These are phyloP conservation scores for Hesperia comma DNA, from an alignment of 2,888 invertebrate species.

Conservation along the genomic window DNA sequence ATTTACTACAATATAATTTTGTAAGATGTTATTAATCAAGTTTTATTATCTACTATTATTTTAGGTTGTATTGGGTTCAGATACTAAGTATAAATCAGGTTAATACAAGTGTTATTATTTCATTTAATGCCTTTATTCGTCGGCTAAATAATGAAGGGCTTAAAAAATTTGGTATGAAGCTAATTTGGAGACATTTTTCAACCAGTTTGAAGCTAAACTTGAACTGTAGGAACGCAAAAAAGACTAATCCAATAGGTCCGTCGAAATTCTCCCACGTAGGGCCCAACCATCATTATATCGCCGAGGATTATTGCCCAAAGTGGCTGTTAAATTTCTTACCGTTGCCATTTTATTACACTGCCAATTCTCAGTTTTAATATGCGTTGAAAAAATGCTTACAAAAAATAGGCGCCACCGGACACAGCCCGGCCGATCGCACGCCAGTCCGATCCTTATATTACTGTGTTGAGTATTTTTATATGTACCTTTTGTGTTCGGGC, in stretches of 20 bases:
- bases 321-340: conserved; percentile 74
- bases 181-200: not conserved
- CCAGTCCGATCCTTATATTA: conserved; percentile 72
- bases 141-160: not conserved
- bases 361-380: conserved; percentile 71
- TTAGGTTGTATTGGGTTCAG: too few species aligned
- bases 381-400: conserved; percentile 73
- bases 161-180: not conserved
- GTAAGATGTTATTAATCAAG: not conserved
- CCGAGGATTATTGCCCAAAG: conserved; percentile 56
- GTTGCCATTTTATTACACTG: conserved; percentile 79
- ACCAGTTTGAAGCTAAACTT: not conserved
- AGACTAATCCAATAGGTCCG: conserved; percentile 44
- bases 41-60: too few species aligned
- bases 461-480: conserved; percentile 75
- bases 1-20: conserved; percentile 18
- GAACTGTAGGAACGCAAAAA: conserved; percentile 38
- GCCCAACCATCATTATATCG: conserved; percentile 38
- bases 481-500: conserved; percentile 68
- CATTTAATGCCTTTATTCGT: too few species aligned
- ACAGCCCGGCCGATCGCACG: conserved; percentile 53
- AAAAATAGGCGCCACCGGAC: conserved; percentile 81
- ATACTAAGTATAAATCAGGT: too few species aligned
- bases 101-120: too few species aligned
- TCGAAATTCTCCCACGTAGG: conserved; percentile 55